Conservation (phyloP, 2,888 invertebrate species). For the Heliconius sara region DNA sequence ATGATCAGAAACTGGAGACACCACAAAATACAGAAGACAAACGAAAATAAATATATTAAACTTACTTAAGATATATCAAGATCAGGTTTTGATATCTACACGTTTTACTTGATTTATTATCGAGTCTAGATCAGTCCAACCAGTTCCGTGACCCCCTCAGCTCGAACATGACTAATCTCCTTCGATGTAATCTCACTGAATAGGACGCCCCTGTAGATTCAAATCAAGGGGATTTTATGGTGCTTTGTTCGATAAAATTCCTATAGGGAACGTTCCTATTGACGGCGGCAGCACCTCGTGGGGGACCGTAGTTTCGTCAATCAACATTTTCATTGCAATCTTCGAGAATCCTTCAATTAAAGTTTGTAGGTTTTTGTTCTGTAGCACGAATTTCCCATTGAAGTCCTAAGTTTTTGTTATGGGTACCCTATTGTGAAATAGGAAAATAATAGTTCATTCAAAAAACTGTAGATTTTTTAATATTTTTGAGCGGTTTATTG, state of each 20-base stretch:
- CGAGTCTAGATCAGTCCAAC: not conserved
- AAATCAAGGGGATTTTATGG: constrained; percentile 45
- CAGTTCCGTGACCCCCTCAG: constrained; percentile 26
- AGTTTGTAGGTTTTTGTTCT: constrained; percentile 38
- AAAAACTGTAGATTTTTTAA: constrained; percentile 3
- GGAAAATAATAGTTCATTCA: constrained; percentile 9
- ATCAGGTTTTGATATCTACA: constrained; percentile 3
- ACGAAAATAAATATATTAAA: not conserved
- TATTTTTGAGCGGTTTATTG: constrained; percentile 17
- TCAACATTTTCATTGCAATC: constrained; percentile 39
- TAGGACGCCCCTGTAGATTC: constrained; percentile 45
- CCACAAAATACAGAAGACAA: not conserved
- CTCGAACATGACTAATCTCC: constrained; percentile 40
- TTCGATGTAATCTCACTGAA: constrained; percentile 41
- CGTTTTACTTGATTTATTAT: constrained; percentile 2
- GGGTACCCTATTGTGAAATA: not conserved
- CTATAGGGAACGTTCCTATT: constrained; percentile 37
- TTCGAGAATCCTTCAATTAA: constrained; percentile 42
- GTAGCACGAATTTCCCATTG: constrained; percentile 39
- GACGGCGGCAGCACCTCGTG: constrained; percentile 38
- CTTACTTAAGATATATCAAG: not conserved
- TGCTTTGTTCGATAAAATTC: constrained; percentile 46
- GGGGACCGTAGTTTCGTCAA: constrained; percentile 41
- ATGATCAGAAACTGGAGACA: too few species aligned
- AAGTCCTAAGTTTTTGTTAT: constrained; percentile 2